Evolutionary conservation across 1,140 invertebrate genomes (phyloP).

Genomic region (Drosophila watanabei): DNA sequence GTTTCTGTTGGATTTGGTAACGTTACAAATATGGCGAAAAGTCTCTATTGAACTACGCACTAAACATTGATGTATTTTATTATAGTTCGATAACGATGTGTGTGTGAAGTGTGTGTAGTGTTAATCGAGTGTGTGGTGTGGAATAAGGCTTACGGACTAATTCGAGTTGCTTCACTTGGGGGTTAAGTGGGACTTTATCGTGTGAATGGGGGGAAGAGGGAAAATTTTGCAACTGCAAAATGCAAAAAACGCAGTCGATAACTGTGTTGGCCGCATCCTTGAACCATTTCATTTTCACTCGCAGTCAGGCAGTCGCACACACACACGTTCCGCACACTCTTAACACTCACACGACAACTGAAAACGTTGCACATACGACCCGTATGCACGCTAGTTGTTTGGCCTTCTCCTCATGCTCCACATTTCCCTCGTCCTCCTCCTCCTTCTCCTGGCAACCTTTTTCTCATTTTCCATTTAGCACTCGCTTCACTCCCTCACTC

Average conservation of each 20-base stretch:
- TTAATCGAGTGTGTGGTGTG: conserved; percentile 27
- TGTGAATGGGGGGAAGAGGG: conserved; percentile 35
- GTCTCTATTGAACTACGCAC: conserved; percentile 43
- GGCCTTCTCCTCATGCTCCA: conserved; percentile 17
- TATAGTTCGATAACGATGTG: conserved; percentile 35
- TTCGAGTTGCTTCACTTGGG: conserved; percentile 36
- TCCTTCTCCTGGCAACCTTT: not conserved
- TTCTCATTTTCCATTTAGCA: conserved; percentile 9
- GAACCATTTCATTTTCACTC: conserved; percentile 20
- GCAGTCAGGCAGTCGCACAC: conserved; percentile 21
- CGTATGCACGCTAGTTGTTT: conserved; percentile 81
- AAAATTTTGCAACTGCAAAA: conserved; percentile 55
- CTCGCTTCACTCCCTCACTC: conserved; percentile 2
- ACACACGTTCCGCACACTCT: conserved; percentile 12
- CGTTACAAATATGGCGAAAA: conserved; percentile 79
- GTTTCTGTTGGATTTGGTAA: conserved; percentile 49
- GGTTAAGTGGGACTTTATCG: conserved; percentile 38
- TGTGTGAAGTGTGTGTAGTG: conserved; percentile 9
- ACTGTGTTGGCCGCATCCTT: conserved; percentile 68
- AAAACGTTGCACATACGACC: conserved; percentile 80
- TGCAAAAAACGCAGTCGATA: conserved; percentile 64
- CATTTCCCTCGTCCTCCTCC: conserved; percentile 1
- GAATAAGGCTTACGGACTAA: conserved; percentile 67
- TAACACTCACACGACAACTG: conserved; percentile 57
- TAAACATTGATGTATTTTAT: conserved; percentile 41